Base-by-base conservation (phyloP, 2,888 invertebrate genomes). In the Isotomurus palustris region DNA sequence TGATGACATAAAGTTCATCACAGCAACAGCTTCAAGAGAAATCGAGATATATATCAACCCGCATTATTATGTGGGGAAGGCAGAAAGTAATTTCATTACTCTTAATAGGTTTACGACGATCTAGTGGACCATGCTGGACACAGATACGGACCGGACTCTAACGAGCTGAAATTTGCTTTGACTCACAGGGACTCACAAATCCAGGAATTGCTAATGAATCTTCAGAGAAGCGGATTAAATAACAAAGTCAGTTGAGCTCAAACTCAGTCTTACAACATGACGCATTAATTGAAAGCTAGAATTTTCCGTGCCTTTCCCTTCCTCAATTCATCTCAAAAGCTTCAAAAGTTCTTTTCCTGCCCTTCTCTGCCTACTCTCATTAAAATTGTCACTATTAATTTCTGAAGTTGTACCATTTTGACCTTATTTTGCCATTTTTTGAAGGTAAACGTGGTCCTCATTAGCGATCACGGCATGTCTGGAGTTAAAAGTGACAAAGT, bases 381-480 rank as follows among this genome's bases (percentile, higher is more conserved):
- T n/a, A n/a, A n/a, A n/a, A n/a, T n/a, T n/a, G n/a, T n/a, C n/a
- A n/a, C n/a, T n/a, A n/a, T n/a, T n/a, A n/a, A n/a, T n/a, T n/a
- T n/a, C n/a, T n/a, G n/a, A n/a, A n/a, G n/a, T n/a, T n/a, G n/a
- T n/a, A 41, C 41, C n/a, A 21, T 6, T 48, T 35, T 22, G 22
- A 22, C 22, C 21, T 22, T 21, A 17, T 40, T 10, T n/a, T 29
- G 47, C 25, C 27, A 36, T 41, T 44, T 38, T 29, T 43, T 45
- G 19, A 24, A 73, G 73, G 71, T 74, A n/a, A 75, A 74, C 56
- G 59, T 75, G 3, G 68, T 75, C 6, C 72, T 75, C 24, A 71
- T 74, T 22, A 73, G 74, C 36, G 75, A 75, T 52, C 75, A 75
- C 53, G 75, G 75, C 21, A 75, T 75, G 75, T 71, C 73, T 2